A percentile compares a stretch with the other conserved stretches of the same genome.
Conservation (phyloP, 2,797 vertebrate genomes). For the Picus viridis region DNA sequence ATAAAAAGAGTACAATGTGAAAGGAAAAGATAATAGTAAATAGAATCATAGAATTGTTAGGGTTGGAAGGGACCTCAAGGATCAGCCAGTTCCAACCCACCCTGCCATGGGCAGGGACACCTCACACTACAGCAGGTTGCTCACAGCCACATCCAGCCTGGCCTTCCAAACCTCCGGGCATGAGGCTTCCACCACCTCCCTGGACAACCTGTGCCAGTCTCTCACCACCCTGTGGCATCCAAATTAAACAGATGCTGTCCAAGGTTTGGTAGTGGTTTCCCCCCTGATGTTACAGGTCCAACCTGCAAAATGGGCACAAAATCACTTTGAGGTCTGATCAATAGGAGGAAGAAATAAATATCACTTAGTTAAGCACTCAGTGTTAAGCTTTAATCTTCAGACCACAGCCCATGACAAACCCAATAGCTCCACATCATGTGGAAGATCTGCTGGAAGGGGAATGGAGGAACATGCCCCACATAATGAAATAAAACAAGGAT, state of each 20-base stretch:
- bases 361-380: background rate
- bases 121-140: too few species aligned
- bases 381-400: background rate
- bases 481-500: constrained; percentile 29
- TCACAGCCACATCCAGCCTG: too few species aligned
- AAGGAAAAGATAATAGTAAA: background rate
- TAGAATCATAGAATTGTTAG: too few species aligned
- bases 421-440: background rate
- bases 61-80: too few species aligned
- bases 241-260: background rate
- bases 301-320: background rate
- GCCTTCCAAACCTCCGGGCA: too few species aligned
- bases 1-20: accelerated
- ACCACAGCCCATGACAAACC: background rate
- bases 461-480: background rate
- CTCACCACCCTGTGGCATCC: background rate
- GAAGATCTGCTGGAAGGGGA: constrained; percentile 28
- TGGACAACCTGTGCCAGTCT: too few species aligned
- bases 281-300: background rate
- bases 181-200: too few species aligned
- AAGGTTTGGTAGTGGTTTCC: background rate
- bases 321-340: background rate
- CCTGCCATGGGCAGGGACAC: too few species aligned
- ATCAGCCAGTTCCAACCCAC: too few species aligned
- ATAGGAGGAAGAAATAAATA: background rate